Conservation (phyloP, 2,113 vertebrate species). For the Phalacrocorax pelagicus region DNA sequence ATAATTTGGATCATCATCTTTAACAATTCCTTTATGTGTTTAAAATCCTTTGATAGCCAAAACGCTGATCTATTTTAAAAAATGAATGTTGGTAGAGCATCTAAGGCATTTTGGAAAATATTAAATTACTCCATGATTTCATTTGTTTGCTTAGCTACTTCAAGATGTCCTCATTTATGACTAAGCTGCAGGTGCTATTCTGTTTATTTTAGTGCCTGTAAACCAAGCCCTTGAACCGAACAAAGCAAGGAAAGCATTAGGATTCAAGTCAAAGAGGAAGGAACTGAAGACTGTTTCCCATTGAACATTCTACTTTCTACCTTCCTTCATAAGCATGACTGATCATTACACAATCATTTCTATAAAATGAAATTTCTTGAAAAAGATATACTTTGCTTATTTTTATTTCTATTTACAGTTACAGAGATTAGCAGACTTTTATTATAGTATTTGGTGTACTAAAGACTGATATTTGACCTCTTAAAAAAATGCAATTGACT, state of each 20-base stretch:
- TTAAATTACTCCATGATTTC: constrained; percentile 19
- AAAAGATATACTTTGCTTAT: neutral
- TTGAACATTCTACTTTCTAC: neutral
- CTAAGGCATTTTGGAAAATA: constrained; percentile 1
- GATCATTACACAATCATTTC: neutral
- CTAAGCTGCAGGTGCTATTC: constrained; percentile 61
- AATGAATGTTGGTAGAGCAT: neutral
- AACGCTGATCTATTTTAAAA: neutral
- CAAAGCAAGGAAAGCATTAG: constrained; percentile 71
- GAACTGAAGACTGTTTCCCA: constrained; percentile 47
- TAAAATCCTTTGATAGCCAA: neutral
- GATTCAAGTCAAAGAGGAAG: constrained; percentile 50
- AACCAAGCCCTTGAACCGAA: constrained; percentile 43
- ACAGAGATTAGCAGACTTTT: neutral
- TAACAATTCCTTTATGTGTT: neutral
- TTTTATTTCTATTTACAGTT: neutral
- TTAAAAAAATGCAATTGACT: neutral
- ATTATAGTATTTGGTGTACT: neutral
- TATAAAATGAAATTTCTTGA: neutral
- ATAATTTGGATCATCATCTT: neutral
- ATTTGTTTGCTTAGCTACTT: constrained; percentile 32
- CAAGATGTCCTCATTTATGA: constrained; percentile 38
- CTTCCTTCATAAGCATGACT: neutral
- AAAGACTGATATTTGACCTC: neutral
- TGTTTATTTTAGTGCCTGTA: constrained; percentile 54